A percentile compares a stretch with the other conserved stretches of the same genome.
phyloP scores from a whole-genome alignment of 2,888 invertebrate species.

The Brenthis ino region DNA sequence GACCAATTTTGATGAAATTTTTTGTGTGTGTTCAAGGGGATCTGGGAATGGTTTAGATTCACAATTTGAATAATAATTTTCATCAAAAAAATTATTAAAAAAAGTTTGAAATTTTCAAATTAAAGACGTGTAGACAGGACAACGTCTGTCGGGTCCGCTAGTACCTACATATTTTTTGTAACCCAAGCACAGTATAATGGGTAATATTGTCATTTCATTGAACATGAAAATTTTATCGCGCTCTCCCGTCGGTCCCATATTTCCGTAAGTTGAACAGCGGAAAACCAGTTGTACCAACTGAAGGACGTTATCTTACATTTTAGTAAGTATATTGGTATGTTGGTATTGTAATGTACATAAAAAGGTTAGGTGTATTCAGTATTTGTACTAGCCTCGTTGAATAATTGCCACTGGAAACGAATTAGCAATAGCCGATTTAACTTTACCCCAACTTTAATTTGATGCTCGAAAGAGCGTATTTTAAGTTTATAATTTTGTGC shows the following conservation, averaged over 20 bases:
- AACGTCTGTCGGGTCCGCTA: too few species aligned
- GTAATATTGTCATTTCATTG: conserved; percentile 10
- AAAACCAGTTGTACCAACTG: conserved; percentile 17
- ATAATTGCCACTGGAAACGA: conserved; percentile 9
- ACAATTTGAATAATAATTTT: too few species aligned
- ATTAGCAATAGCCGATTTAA: conserved; percentile 13
- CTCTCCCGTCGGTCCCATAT: conserved; percentile 17
- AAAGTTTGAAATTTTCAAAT: too few species aligned
- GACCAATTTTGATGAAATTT: too few species aligned
- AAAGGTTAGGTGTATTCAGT: neutral
- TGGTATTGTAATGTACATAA: neutral
- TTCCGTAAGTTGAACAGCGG: conserved; percentile 27
- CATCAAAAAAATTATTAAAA: too few species aligned
- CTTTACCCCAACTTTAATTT: conserved; percentile 12
- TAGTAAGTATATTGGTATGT: neutral
- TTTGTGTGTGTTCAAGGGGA: too few species aligned
- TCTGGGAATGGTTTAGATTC: too few species aligned
- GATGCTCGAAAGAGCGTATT: neutral
- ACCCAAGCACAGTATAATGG: too few species aligned
- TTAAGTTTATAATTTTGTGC: neutral
- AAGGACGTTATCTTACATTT: conserved; percentile 28
- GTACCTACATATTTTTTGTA: too few species aligned
- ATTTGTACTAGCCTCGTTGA: conserved; percentile 6
- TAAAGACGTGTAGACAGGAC: too few species aligned
- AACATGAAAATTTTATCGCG: conserved; percentile 10